phyloP scores from a whole-genome alignment of 2,888 invertebrate genomes.

The Eupsilia transversa region DNA sequence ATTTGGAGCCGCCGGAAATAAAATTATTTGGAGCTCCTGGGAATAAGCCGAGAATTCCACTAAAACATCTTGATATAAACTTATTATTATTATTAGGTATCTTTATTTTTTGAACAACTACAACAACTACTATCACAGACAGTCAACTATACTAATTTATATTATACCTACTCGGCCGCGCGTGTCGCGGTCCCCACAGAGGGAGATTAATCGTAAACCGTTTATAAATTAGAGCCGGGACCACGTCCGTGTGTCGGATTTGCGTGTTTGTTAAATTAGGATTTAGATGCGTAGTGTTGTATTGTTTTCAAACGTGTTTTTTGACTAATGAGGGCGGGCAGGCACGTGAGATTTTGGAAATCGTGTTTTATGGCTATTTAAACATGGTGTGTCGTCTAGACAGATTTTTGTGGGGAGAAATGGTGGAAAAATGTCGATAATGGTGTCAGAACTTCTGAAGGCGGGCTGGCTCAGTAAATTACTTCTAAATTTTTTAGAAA shows the following conservation, averaged over 20 bases:
- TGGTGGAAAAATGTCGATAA: too few relatives aligned
- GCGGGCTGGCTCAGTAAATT: too few relatives aligned
- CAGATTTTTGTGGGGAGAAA: too few relatives aligned
- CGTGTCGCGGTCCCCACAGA: constrained; percentile 74
- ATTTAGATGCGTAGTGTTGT: constrained; percentile 47
- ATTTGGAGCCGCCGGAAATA: too few relatives aligned
- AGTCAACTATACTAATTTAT: constrained; percentile 29
- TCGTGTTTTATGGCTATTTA: background rate
- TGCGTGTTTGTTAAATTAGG: constrained; percentile 70
- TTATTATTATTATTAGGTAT: background rate
- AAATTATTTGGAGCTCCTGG: too few relatives aligned
- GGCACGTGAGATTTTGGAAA: constrained; percentile 18
- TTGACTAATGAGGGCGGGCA: constrained; percentile 4
- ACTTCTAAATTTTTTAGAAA: too few relatives aligned
- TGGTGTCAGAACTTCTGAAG: too few relatives aligned
- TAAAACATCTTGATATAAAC: too few relatives aligned
- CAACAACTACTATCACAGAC: constrained; percentile 20
- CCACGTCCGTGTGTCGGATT: constrained; percentile 73
- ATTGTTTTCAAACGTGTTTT: constrained; percentile 33
- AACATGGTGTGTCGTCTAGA: too few relatives aligned
- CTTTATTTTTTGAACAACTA: too few relatives aligned
- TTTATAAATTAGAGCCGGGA: constrained; percentile 73
- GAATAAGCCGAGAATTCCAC: too few relatives aligned
- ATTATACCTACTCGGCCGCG: constrained; percentile 55
- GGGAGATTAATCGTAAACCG: constrained; percentile 78